Evolutionary conservation across 2,888 invertebrate genomes (phyloP).

Genomic region (Tiphia femorata): DNA sequence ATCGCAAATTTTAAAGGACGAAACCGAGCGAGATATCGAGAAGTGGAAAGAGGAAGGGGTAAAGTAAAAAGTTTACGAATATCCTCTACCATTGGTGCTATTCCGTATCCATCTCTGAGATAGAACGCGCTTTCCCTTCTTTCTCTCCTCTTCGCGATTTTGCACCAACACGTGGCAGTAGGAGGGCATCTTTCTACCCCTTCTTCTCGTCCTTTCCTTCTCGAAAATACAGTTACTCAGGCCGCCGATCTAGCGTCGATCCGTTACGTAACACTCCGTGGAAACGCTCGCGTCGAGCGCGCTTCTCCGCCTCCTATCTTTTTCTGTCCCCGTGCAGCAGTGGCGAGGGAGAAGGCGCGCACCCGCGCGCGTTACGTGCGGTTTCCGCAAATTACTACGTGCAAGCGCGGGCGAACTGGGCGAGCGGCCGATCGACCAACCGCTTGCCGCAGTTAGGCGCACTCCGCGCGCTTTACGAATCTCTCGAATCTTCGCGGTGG

Average conservation of each 20-base stretch:
- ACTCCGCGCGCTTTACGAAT: slow-evolving; percentile 12
- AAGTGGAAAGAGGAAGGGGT: too few species aligned
- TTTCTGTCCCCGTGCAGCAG: background rate
- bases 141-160: background rate
- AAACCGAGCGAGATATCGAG: too few species aligned
- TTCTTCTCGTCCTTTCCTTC: slow-evolving; percentile 15
- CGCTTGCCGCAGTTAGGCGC: slow-evolving; percentile 17
- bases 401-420: too few species aligned
- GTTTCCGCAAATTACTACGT: slow-evolving; percentile 63
- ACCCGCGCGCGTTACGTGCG: slow-evolving; percentile 62
- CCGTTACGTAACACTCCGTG: slow-evolving; percentile 55
- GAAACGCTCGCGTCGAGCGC: slow-evolving; percentile 41
- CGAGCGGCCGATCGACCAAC: too few species aligned
- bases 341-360: slow-evolving; percentile 37
- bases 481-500: slow-evolving; percentile 12
- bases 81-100: too few species aligned
- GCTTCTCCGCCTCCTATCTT: slow-evolving; percentile 3
- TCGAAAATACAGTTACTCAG: slow-evolving; percentile 50
- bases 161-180: background rate
- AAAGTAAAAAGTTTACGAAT: too few species aligned
- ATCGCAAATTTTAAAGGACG: too few species aligned
- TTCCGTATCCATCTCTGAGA: too few species aligned
- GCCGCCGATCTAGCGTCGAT: slow-evolving; percentile 49
- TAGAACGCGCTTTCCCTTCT: background rate
- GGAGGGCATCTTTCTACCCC: background rate